Evolutionary conservation across 2,797 vertebrate genomes (phyloP), one percentile per base, ranked within the genome.

Genomic region (Syngnathus acus): DNA sequence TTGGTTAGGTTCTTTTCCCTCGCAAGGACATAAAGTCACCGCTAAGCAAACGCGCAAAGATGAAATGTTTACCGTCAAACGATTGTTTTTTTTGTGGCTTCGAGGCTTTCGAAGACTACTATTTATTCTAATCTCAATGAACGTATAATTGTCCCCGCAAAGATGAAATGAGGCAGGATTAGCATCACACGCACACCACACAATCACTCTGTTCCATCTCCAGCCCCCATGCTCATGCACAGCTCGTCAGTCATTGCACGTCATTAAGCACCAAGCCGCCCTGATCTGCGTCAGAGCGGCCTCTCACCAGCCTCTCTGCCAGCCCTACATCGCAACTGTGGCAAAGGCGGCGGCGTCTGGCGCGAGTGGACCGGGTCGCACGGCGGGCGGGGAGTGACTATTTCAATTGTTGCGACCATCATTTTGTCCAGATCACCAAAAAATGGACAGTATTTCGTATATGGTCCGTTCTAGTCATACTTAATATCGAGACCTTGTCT

Each of bases 141-240:
- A 47, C 16, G 8, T 57, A 45, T 65, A 45, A 45, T 62, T 62
- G 60, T 26, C 17, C 17, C 43, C 39, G 64, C 48, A n/a, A 50
- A 26, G 16, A 50, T 26, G 14, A 43, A 60, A 19, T 57, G 39
- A 57, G 57, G 48, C 38, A 55, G 68, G 23, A 38, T 17, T n/a
- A 39, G 48, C 32, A 39, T 19, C 38, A n/a, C 38, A 8, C 2
- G 65, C 59, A 73, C 39, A 63, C 40, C 57, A 68, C 73, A 76
- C 69, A 64, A 66, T 65, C 78, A 82, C 71, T 59, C 48, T 72
- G 76, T 78, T 71, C 54, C 86, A 88, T 88, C 77, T 58, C 67
- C 82, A 86, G 87, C 82, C 85, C 82, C 88, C 83, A 88, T 87
- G 85, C 78, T 83, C 86, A 87, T 82, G 69, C 39, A 58, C 78